Evolutionary conservation across 1,140 invertebrate species (phyloP), one percentile per base, ranked within the genome.

Genomic region (Drosophila kurseongensis): DNA sequence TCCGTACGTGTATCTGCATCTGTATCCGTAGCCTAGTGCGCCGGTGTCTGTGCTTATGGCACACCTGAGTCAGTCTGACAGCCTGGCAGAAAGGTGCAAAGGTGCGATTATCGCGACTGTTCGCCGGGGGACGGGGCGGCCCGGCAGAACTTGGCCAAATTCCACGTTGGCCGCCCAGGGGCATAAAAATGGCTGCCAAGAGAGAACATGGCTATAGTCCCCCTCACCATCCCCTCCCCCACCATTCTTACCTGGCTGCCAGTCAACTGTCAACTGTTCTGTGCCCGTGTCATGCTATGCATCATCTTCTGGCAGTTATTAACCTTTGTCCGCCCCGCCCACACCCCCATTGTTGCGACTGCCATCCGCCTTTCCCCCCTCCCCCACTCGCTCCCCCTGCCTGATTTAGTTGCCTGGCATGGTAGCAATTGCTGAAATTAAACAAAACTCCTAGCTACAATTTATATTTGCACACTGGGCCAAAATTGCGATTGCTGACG

Each of bases 301-400:
- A 88, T 88, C 83, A 88, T 88, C 84, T 88, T 88, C 80, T 88
- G 84, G 84, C 84, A 88, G 84, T 88, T 88, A 88, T 88, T 88
- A 88, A 88, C 84, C 84, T 88, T 88, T 88, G 83, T 73, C 69
- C 36, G 58, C 44, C 52, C 23, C 36, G 18, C 54, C 40, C 36
- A 7, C 29, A 10, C 6, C 16, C 74, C n/a, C 54, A 65, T 44
- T 57, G 66, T 55, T 63, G 58, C 62, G n/a, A 48, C 51, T 47
- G 38, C 44, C 23, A 23, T 7, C 18, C 10, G 41, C 27, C 40
- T 35, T 38, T 29, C 40, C 32, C 48, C 50, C 50, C 29, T 14
- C 23, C 23, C 23, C 23, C 23, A 4, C 23, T 4, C 23, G 23
- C 23, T 36, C 7, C 14, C 12, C 52, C 51, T 45, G 14, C 59